These are phyloP conservation scores for Aleiodes alternator DNA, from an alignment of 2,888 invertebrate species.

Conservation along the genomic window DNA sequence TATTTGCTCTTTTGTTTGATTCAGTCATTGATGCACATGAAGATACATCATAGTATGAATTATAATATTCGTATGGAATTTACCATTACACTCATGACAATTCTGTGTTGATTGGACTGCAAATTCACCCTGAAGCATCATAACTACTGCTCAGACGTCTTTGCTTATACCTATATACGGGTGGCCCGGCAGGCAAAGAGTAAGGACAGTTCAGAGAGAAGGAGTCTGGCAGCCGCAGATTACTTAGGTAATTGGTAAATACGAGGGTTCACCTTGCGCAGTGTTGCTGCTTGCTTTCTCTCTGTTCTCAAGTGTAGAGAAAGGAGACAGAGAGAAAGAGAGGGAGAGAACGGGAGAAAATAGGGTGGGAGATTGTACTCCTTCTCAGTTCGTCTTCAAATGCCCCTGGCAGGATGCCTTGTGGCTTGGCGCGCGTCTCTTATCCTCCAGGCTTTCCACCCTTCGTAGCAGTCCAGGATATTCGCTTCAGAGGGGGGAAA, in stretches of 20 bases:
- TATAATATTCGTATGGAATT: neutral
- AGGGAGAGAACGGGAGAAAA: conserved; percentile 41
- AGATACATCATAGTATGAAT: neutral
- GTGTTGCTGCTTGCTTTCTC: conserved; percentile 40
- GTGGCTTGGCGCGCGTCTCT: conserved; percentile 55
- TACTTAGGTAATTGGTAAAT: conserved; percentile 76
- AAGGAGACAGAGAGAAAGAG: neutral
- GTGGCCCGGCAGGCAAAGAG: conserved; percentile 56
- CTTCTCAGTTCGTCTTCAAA: conserved; percentile 32
- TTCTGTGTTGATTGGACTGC: conserved; percentile 16
- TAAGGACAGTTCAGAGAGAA: conserved; percentile 66
- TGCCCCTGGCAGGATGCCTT: conserved; percentile 62
- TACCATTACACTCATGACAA: conserved; percentile 3
- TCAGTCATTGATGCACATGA: neutral
- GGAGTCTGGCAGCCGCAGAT: conserved; percentile 71
- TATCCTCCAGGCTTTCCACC: conserved; percentile 55
- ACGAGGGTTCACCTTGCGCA: conserved; percentile 70
- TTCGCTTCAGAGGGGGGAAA: conserved; percentile 74
- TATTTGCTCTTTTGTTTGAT: no score
- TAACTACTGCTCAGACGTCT: conserved; percentile 37
- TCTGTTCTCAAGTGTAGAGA: conserved; percentile 57
- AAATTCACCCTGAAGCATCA: conserved; percentile 37
- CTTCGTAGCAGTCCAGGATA: conserved; percentile 64
- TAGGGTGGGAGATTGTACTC: conserved; percentile 39
- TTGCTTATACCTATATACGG: conserved; percentile 40